phyloP scores from a whole-genome alignment of 2,113 vertebrate genomes.

The Protomyctophum bolini region DNA sequence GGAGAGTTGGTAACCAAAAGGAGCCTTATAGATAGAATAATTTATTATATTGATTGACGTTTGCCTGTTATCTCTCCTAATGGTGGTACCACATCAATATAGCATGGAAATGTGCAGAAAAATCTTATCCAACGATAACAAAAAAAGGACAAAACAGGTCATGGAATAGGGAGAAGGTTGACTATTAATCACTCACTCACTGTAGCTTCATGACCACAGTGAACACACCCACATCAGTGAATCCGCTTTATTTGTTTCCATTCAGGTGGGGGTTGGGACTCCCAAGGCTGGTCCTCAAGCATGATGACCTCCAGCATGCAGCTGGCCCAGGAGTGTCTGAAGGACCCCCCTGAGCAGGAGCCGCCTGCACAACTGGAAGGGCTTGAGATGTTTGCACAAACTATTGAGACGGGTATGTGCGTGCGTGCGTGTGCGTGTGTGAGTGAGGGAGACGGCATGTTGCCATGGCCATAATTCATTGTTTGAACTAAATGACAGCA shows the following conservation, averaged over 20 bases:
- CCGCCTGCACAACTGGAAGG: conserved; percentile 89
- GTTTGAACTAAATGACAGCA: background rate
- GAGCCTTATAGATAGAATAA: too few relatives aligned
- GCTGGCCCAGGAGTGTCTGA: conserved; percentile 92
- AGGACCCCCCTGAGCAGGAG: conserved; percentile 86
- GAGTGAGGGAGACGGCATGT: background rate
- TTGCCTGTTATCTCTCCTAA: too few relatives aligned
- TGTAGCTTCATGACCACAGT: background rate
- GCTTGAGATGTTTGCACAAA: conserved; percentile 95
- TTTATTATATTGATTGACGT: too few relatives aligned
- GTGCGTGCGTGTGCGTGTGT: background rate
- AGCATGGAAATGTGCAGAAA: too few relatives aligned
- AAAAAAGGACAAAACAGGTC: background rate
- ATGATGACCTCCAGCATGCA: conserved; percentile 97
- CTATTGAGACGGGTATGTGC: conserved; percentile 88
- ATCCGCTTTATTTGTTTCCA: conserved; percentile 19
- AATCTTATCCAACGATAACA: too few relatives aligned
- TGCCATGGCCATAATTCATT: background rate
- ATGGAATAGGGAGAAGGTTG: background rate
- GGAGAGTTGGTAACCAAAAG: too few relatives aligned
- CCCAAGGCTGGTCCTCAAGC: conserved; percentile 88
- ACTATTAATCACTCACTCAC: background rate
- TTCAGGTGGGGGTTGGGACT: conserved; percentile 80
- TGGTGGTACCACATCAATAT: too few relatives aligned
- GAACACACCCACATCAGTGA: conserved; percentile 11